Evolutionary conservation across 2,113 vertebrate genomes (phyloP), one percentile per base, ranked within the genome.

Genomic region (Anser brachyrhynchus): DNA sequence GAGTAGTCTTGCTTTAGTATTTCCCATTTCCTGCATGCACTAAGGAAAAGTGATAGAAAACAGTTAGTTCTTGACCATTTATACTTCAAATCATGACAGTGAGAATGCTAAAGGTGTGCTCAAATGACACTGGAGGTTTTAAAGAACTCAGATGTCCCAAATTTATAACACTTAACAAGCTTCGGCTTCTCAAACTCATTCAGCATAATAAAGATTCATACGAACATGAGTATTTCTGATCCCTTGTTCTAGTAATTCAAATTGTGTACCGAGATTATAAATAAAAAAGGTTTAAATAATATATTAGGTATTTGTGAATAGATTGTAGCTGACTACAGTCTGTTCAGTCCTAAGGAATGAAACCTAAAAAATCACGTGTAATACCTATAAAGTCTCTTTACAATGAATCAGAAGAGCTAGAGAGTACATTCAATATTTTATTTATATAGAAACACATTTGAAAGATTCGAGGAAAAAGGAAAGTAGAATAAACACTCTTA

Each of bases 21-120:
- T 99, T 94, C 99, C 99, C 99, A 99, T 99, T 97, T 99, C 99
- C 97, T 99, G 99, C 98, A 99, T 99, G 65, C 99, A 99, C 99
- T 99, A 91, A 25, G 93, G 69, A 82, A 84, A 92, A 84, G 71
- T 12, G 31, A 70, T 59, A 93, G 81, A 93, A 51, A 84, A 75
- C 28, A 39, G 21, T 90, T 83, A 89, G 13, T 14, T 82, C 39
- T 22, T 4, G 16, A 28, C 76, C 9, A 3, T 51, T 3, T 1
- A 33, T 37, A 44, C 7, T 49, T 69, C 5, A 54, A 73, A 77
- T 14, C 28, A 33, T 33, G 17, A 55, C 3, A 62, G 14, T 20
- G 21, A 76, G 69, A 86, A 74, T 19, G 41, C 31, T 59, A 25
- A 1, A 46, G 37, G n/a, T 46, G n/a, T 62, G 54, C 55, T 85